Conservation (phyloP, 2,888 invertebrate species). For the Salticus scenicus region DNA sequence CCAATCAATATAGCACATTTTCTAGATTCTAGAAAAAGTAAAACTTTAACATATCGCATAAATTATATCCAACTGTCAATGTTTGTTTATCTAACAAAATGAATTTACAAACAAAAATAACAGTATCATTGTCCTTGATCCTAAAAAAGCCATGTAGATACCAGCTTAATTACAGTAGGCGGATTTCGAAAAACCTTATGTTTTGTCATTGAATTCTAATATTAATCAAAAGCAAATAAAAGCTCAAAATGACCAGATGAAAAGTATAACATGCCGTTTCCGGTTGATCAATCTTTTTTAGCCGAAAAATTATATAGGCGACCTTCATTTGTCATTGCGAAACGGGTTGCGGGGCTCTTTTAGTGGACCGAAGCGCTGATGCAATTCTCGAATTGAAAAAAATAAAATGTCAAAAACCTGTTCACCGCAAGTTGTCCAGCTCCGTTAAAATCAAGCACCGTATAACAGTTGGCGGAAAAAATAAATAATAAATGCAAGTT, state of each 20-base stretch:
- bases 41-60: too few species aligned
- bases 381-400: constrained; percentile 6
- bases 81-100: too few species aligned
- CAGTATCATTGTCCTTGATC: background rate
- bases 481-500: background rate
- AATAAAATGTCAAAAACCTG: constrained; percentile 46
- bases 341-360: constrained; percentile 42
- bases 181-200: background rate
- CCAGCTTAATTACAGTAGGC: background rate
- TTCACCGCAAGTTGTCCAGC: constrained; percentile 5
- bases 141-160: background rate
- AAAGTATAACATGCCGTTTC: constrained; percentile 5
- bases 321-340: constrained; percentile 44
- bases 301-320: constrained; percentile 2
- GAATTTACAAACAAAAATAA: too few species aligned
- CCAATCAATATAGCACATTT: too few species aligned
- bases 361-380: constrained; percentile 2
- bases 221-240: background rate
- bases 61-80: too few species aligned
- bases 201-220: background rate
- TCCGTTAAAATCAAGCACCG: constrained; percentile 8
- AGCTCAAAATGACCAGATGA: background rate
- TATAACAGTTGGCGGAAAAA: background rate
- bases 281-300: constrained; percentile 52
- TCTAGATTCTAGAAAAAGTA: too few species aligned